Conservation (phyloP, 2,888 invertebrate species). For the Rhagonycha lutea region DNA sequence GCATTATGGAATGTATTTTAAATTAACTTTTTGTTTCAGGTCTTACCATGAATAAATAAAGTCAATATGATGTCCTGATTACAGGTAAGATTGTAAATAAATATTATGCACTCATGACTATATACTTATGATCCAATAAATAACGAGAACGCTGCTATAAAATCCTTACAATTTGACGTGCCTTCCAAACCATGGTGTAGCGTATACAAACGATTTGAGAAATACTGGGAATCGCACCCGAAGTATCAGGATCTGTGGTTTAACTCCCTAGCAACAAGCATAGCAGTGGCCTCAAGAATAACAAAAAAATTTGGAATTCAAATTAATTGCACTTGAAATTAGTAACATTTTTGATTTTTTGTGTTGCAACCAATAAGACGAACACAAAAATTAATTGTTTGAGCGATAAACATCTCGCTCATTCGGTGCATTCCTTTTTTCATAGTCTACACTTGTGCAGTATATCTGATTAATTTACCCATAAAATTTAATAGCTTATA, state of each 20-base stretch:
- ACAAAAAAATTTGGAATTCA: background rate
- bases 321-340: background rate
- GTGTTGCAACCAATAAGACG: background rate
- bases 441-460: constrained; percentile 3
- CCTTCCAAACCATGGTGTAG: background rate
- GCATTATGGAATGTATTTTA: background rate
- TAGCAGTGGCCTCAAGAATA: background rate
- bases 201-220: background rate
- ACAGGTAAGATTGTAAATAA: background rate
- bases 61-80: background rate
- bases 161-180: background rate
- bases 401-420: background rate
- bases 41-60: background rate
- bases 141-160: background rate
- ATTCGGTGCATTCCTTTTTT: background rate
- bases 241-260: background rate
- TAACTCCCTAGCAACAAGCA: background rate
- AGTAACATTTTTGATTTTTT: background rate
- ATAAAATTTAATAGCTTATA: constrained; percentile 17
- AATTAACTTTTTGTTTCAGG: background rate
- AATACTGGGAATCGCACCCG: background rate
- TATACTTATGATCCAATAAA: background rate
- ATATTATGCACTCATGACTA: background rate
- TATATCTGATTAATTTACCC: constrained; percentile 14
- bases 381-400: background rate